A percentile compares a stretch with the other conserved stretches of the same genome.
These are phyloP conservation scores for Microplitis mediator DNA, from an alignment of 1,140 invertebrate genomes.

Conservation along the genomic window DNA sequence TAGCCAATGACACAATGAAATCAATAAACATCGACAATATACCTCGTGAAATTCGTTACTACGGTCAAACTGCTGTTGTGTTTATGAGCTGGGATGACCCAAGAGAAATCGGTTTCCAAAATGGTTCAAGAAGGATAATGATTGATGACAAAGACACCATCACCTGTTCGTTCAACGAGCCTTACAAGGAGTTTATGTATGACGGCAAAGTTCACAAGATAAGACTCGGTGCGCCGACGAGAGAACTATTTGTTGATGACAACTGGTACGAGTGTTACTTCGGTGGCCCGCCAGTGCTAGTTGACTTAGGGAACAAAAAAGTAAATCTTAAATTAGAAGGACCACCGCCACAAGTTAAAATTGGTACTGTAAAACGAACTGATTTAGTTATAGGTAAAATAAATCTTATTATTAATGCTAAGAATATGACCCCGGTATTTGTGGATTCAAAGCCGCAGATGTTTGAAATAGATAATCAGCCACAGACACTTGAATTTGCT, in stretches of 20 bases:
- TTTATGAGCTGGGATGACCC: constrained; percentile 85
- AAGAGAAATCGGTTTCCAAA: constrained; percentile 81
- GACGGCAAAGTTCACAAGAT: constrained; percentile 78
- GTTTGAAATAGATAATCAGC: constrained; percentile 76
- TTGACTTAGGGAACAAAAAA: constrained; percentile 81
- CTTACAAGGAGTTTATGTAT: constrained; percentile 74
- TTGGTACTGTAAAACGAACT: constrained; percentile 71
- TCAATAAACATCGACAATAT: constrained; percentile 86
- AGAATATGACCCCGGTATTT: constrained; percentile 78
- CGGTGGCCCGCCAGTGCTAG: constrained; percentile 82
- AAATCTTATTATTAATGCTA: constrained; percentile 81
- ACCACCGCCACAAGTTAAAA: constrained; percentile 84
- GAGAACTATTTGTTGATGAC: constrained; percentile 89
- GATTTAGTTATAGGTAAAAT: constrained; percentile 84
- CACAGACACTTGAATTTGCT: constrained; percentile 79
- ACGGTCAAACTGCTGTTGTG: constrained; percentile 82
- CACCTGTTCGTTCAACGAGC: constrained; percentile 72
- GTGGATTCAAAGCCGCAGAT: constrained; percentile 86
- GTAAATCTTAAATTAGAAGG: constrained; percentile 82
- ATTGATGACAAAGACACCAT: constrained; percentile 77
- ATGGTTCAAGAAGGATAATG: constrained; percentile 68
- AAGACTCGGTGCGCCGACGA: constrained; percentile 87
- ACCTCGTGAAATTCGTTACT: constrained; percentile 83
- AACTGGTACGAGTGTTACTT: constrained; percentile 89
- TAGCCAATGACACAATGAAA: constrained; percentile 71